Evolutionary conservation across 1,140 invertebrate genomes (phyloP).

Genomic region (Drosophila trapezifrons): DNA sequence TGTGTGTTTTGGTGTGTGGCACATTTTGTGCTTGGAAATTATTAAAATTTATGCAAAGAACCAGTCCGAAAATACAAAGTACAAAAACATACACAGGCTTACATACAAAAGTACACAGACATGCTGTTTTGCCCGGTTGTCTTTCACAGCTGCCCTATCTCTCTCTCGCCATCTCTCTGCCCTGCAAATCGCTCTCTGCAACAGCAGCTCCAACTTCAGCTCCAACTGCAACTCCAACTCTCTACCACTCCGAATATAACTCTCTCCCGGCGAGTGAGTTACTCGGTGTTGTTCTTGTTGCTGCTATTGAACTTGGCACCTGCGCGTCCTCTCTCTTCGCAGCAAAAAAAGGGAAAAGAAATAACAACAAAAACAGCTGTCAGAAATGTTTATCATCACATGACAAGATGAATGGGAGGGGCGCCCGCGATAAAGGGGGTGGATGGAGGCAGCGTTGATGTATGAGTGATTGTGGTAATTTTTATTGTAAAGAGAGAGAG

Average conservation of each 20-base stretch:
- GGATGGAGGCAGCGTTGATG: constrained; percentile 4
- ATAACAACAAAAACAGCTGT: constrained; percentile 61
- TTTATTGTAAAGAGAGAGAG: constrained; percentile 4
- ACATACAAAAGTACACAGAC: constrained; percentile 9
- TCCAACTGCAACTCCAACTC: constrained; percentile 13
- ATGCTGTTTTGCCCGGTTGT: constrained; percentile 6
- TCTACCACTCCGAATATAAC: not conserved
- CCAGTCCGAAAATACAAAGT: constrained; percentile 28
- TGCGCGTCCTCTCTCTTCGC: constrained; percentile 32
- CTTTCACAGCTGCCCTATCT: not conserved
- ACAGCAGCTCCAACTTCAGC: not conserved
- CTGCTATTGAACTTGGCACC: constrained; percentile 52
- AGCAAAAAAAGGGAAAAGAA: constrained; percentile 16
- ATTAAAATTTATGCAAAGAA: constrained; percentile 57
- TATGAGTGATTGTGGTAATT: constrained; percentile 26
- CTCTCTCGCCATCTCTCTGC: not conserved
- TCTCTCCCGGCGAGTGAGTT: constrained; percentile 15
- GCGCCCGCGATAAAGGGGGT: no score
- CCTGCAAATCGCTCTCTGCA: not conserved
- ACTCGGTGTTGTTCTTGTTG: constrained; percentile 18
- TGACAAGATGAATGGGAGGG: constrained; percentile 24
- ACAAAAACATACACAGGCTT: constrained; percentile 5
- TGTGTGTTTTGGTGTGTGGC: constrained; percentile 15
- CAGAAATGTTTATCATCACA: constrained; percentile 59
- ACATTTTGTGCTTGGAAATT: constrained; percentile 36